phyloP scores from a whole-genome alignment of 2,113 vertebrate species.

The Neomonachus schauinslandi region DNA sequence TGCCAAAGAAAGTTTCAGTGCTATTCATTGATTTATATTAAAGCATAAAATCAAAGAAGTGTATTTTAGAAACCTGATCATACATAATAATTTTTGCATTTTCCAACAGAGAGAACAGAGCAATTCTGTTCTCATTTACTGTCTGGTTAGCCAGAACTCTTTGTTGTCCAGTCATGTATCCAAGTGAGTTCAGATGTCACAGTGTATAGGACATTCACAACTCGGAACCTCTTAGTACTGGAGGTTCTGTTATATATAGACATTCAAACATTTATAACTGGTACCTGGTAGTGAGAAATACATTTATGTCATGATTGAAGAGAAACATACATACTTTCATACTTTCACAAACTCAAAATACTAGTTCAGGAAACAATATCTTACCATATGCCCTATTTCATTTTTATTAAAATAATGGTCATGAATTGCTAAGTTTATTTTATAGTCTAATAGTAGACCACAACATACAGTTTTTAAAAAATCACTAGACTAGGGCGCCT shows the following conservation, averaged over 20 bases:
- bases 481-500: background rate
- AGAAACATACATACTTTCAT: background rate
- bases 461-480: background rate
- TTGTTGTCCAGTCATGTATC: background rate
- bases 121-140: background rate
- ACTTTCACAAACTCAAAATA: background rate
- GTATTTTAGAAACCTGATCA: constrained; percentile 28
- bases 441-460: background rate
- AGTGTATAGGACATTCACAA: background rate
- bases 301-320: background rate
- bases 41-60: constrained; percentile 20
- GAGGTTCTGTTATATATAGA: background rate
- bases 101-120: background rate
- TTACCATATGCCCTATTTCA: background rate
- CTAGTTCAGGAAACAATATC: background rate
- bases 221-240: background rate
- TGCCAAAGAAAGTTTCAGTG: constrained; percentile 18
- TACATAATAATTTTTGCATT: background rate
- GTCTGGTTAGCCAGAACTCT: background rate
- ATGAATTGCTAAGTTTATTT: constrained; percentile 14
- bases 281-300: background rate
- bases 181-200: background rate
- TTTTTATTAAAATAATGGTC: constrained; percentile 39
- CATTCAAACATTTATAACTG: background rate
- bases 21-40: background rate